Conservation (phyloP, 2,113 vertebrate genomes). For the Sturnus vulgaris region DNA sequence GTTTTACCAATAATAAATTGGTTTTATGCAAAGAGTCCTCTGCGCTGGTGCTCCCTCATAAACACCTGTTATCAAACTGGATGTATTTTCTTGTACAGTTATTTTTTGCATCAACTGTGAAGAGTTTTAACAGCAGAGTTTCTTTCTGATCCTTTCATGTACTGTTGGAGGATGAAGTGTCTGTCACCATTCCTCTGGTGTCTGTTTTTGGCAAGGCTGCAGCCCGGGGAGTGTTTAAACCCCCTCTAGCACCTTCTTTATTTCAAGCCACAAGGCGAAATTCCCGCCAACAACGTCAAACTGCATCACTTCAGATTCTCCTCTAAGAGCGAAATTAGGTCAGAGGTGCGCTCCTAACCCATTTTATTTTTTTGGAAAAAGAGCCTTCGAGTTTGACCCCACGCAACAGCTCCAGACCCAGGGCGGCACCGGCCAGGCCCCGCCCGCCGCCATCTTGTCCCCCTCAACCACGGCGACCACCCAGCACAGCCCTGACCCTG, state of each 20-base stretch:
- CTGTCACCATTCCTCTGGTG: background rate
- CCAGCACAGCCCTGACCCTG: background rate
- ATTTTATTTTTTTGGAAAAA: too few species aligned
- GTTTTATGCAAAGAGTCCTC: background rate
- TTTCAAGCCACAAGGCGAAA: background rate
- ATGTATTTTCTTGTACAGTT: background rate
- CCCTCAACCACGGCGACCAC: background rate
- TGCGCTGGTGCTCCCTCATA: background rate
- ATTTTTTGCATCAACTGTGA: fast-evolving
- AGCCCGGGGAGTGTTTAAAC: background rate
- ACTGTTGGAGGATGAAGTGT: background rate
- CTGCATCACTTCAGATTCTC: background rate
- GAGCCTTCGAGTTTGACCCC: too few species aligned
- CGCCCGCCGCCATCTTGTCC: background rate
- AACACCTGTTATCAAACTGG: background rate
- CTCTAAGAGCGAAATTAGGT: background rate
- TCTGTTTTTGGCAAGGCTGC: background rate
- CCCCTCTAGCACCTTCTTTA: background rate
- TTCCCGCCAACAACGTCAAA: background rate
- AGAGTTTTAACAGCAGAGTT: background rate
- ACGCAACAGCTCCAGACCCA: fast-evolving
- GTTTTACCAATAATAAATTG: background rate
- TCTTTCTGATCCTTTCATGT: background rate
- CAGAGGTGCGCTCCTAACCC: fast-evolving
- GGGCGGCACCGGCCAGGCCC: too few species aligned